A percentile compares a stretch with the other conserved stretches of the same genome.
Conservation (phyloP, 92 coral and sea anemone species). For the Heliopora coerulea region DNA sequence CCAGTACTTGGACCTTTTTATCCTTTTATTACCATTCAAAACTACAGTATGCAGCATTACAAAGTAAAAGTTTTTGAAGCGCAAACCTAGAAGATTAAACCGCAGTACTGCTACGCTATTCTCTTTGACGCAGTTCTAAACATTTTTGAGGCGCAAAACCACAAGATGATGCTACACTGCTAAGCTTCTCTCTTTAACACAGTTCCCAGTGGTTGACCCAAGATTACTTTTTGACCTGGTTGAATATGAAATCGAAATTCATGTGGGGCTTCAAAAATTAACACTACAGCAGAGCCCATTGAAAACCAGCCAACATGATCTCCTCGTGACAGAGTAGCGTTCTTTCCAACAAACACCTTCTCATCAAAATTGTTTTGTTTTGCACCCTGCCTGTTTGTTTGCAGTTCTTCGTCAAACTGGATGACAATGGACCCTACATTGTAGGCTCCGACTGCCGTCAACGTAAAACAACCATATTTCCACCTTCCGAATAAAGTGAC, state of each 20-base stretch:
- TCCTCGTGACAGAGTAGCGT: conserved; percentile 68
- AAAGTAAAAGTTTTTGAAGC: too few species aligned
- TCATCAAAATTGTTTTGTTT: conserved; percentile 50
- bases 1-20: too few species aligned
- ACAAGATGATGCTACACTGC: too few species aligned
- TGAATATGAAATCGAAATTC: conserved; percentile 72
- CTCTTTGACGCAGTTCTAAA: too few species aligned
- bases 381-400: conserved; percentile 58
- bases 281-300: conserved; percentile 91
- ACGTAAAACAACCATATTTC: conserved; percentile 85
- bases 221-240: conserved; percentile 69
- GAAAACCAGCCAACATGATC: conserved; percentile 89
- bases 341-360: conserved; percentile 45
- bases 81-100: too few species aligned
- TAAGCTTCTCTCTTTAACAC: too few species aligned
- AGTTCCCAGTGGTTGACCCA: conserved; percentile 74
- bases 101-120: too few species aligned
- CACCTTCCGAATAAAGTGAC: conserved; percentile 80
- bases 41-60: too few species aligned
- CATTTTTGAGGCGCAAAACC: too few species aligned
- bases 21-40: too few species aligned
- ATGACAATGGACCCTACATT: conserved; percentile 96
- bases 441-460: conserved; percentile 92
- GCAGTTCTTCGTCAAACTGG: conserved; percentile 77
- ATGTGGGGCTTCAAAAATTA: conserved; percentile 92